Percentiles rank a stretch among this genome's conserved stretches.
Conservation (phyloP, 23 tunicate species). For the Oikopleura vanhoeffeni region DNA sequence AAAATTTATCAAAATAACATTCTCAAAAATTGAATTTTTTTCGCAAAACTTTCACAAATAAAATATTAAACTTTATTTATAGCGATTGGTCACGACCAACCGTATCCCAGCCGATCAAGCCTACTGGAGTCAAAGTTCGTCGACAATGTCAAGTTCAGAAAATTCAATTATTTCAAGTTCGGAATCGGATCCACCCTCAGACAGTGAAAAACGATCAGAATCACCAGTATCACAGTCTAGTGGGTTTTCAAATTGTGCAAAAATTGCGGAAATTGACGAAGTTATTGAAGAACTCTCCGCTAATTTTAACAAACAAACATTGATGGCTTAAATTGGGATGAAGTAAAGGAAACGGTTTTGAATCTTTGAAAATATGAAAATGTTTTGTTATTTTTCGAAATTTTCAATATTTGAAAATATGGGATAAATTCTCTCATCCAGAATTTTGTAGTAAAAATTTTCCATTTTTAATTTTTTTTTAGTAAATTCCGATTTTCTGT, state of each 20-base stretch:
- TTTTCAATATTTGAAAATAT: no score
- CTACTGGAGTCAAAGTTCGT: slow-evolving; percentile 4
- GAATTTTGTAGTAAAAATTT: no score
- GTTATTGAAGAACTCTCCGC: background rate
- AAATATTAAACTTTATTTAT: background rate
- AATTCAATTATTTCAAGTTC: background rate
- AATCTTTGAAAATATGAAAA: no score
- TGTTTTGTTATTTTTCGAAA: no score
- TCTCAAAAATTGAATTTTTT: background rate
- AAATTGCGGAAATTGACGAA: background rate
- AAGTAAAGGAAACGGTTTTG: background rate
- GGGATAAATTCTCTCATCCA: no score
- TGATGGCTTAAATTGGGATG: background rate
- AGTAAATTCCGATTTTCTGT: no score
- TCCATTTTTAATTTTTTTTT: no score
- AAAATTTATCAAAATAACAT: no score
- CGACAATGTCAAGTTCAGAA: background rate
- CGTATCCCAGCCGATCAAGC: background rate
- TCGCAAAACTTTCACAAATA: background rate
- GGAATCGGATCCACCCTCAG: background rate
- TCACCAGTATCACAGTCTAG: background rate
- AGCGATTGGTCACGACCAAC: slow-evolving; percentile 7
- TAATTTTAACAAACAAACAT: no score
- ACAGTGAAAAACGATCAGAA: background rate
- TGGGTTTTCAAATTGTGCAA: background rate